Evolutionary conservation across 2,797 vertebrate genomes (phyloP).

Genomic region (Paedocypris micromegethes): DNA sequence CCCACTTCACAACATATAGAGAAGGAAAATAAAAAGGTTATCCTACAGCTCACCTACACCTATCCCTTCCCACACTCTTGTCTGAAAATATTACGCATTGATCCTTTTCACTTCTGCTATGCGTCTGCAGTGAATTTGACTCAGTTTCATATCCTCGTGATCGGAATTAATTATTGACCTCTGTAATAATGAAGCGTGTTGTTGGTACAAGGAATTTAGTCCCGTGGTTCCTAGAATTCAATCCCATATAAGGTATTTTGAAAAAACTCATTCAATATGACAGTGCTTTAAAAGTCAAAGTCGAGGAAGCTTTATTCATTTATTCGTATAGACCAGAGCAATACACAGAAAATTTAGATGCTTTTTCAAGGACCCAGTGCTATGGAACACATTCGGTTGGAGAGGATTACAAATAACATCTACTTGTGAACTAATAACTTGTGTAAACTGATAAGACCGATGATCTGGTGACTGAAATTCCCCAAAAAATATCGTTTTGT

Average conservation of each 20-base stretch:
- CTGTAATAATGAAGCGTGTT: slow-evolving; percentile 27
- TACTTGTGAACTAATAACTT: too few species aligned
- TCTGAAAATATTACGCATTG: slow-evolving; percentile 40
- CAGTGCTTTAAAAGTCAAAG: neutral
- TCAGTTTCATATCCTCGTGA: slow-evolving; percentile 18
- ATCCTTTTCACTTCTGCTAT: slow-evolving; percentile 33
- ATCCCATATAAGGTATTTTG: slow-evolving; percentile 7
- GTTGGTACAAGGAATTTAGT: slow-evolving; percentile 8
- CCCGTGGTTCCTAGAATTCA: slow-evolving; percentile 3
- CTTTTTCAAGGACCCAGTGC: too few species aligned
- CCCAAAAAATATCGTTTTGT: too few species aligned
- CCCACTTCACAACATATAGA: slow-evolving; percentile 44
- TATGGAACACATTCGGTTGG: too few species aligned
- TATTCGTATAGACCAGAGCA: too few species aligned
- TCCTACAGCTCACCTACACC: slow-evolving; percentile 50
- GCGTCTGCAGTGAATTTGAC: slow-evolving; percentile 26
- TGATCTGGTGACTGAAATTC: too few species aligned
- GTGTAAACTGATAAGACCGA: too few species aligned
- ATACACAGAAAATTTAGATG: too few species aligned
- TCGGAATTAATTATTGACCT: slow-evolving; percentile 40
- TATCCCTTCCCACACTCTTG: slow-evolving; percentile 46
- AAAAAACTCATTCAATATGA: slow-evolving; percentile 13
- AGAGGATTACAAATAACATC: too few species aligned
- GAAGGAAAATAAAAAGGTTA: slow-evolving; percentile 50
- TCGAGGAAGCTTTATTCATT: too few species aligned